Evolutionary conservation across 1,140 invertebrate species (phyloP).

Genomic region (Parasteatoda tepidariorum): DNA sequence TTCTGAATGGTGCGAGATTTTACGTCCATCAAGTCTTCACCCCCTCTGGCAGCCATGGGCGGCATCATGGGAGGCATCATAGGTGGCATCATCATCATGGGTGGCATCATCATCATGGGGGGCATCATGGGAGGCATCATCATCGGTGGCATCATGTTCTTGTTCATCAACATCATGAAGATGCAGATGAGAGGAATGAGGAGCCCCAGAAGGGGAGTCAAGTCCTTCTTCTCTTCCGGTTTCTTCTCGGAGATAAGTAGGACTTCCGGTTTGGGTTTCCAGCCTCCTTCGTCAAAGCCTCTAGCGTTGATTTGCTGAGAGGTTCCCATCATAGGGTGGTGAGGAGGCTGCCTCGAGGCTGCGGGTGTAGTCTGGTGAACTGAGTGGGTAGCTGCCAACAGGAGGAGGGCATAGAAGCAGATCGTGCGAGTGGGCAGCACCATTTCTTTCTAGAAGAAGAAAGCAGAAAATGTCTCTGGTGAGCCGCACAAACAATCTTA

Average conservation of each 20-base stretch:
- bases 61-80: conserved; percentile 53
- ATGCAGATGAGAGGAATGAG: conserved; percentile 44
- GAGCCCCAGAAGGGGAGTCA: conserved; percentile 33
- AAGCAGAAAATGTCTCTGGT: conserved; percentile 44
- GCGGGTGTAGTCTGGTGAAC: conserved; percentile 16
- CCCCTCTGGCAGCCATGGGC: conserved; percentile 52
- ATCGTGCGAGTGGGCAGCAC: neutral
- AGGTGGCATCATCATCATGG: conserved; percentile 58
- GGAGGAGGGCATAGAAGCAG: neutral
- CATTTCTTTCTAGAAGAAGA: conserved; percentile 49
- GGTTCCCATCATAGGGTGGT: conserved; percentile 28
- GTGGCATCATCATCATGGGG: conserved; percentile 55
- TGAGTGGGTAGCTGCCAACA: neutral
- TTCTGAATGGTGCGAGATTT: neutral
- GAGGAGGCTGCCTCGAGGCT: neutral
- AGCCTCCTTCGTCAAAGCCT: conserved; percentile 41
- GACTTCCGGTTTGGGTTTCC: conserved; percentile 57
- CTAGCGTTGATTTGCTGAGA: conserved; percentile 18
- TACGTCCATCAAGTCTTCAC: neutral
- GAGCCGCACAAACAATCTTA: no score
- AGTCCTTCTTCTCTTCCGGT: conserved; percentile 36
- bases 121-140: conserved; percentile 45
- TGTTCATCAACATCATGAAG: conserved; percentile 50
- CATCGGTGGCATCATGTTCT: conserved; percentile 36
- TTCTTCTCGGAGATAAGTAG: conserved; percentile 56